These are phyloP conservation scores for Idaea straminata DNA, from an alignment of 2,888 invertebrate species.

Conservation along the genomic window DNA sequence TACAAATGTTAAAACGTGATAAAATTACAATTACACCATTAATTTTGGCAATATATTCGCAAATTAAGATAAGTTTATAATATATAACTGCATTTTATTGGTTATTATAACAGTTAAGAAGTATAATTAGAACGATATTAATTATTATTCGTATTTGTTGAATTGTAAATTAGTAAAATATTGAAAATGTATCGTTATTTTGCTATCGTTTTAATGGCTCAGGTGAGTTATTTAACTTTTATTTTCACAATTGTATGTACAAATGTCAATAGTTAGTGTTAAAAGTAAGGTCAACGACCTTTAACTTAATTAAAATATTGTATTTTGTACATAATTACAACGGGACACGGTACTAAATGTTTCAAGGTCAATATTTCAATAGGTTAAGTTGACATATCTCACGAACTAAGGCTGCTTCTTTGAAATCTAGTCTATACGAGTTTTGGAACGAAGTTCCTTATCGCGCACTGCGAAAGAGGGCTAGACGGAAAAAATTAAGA, in stretches of 20 bases:
- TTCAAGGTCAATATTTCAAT: no score
- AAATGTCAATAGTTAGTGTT: no score
- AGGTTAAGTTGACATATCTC: no score
- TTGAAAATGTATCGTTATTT: slow-evolving; percentile 12
- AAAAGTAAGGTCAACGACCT: background rate
- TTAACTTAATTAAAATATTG: no score
- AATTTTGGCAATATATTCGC: slow-evolving; percentile 1
- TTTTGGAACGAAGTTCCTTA: no score
- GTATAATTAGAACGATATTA: background rate
- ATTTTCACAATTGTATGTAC: background rate
- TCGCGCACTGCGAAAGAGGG: no score
- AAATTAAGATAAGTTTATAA: background rate
- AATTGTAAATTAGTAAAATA: background rate
- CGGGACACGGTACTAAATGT: no score
- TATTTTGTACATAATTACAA: no score
- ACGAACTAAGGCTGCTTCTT: no score
- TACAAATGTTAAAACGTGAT: background rate
- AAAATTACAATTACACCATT: background rate
- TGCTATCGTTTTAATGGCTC: slow-evolving; percentile 7
- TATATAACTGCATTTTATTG: background rate
- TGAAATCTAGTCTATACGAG: no score
- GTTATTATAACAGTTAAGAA: background rate
- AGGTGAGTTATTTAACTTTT: slow-evolving; percentile 17
- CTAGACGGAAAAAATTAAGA: no score
- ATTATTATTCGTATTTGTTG: background rate